phyloP scores from a whole-genome alignment of 2,888 invertebrate species.

The Venusia cambrica region DNA sequence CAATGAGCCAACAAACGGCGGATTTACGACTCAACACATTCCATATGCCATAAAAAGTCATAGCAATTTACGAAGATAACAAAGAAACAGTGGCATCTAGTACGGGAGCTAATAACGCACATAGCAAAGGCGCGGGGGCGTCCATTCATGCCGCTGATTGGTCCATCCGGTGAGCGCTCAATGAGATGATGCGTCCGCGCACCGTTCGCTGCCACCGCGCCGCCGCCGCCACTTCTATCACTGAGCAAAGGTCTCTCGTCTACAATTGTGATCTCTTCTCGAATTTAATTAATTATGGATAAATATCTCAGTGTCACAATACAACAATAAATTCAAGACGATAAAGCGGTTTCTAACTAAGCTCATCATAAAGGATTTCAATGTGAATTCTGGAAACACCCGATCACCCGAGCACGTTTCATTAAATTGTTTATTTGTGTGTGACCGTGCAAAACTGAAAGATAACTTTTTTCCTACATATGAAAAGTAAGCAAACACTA shows the following conservation, averaged over 20 bases:
- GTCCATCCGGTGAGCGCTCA: conserved; percentile 79
- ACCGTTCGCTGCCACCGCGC: conserved; percentile 34
- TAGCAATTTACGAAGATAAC: conserved; percentile 73
- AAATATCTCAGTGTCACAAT: no score
- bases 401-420: no score
- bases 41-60: conserved; percentile 65
- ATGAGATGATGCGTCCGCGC: conserved; percentile 77
- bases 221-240: conserved; percentile 60
- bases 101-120: conserved; percentile 69
- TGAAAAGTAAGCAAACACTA: conserved; percentile 31
- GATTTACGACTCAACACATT: conserved; percentile 67
- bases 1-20: conserved; percentile 58
- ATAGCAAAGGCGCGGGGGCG: conserved; percentile 71
- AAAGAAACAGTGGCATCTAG: conserved; percentile 69
- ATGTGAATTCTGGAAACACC: no score
- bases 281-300: no score
- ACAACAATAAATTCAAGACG: no score
- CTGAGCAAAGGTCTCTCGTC: conserved; percentile 78
- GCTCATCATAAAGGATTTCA: no score
- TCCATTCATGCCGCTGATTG: conserved; percentile 80
- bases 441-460: no score
- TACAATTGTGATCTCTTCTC: conserved; percentile 72
- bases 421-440: no score
- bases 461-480: conserved; percentile 11
- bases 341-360: no score